phyloP scores from a whole-genome alignment of 2,797 vertebrate genomes.

The Urocyon cinereoargenteus region DNA sequence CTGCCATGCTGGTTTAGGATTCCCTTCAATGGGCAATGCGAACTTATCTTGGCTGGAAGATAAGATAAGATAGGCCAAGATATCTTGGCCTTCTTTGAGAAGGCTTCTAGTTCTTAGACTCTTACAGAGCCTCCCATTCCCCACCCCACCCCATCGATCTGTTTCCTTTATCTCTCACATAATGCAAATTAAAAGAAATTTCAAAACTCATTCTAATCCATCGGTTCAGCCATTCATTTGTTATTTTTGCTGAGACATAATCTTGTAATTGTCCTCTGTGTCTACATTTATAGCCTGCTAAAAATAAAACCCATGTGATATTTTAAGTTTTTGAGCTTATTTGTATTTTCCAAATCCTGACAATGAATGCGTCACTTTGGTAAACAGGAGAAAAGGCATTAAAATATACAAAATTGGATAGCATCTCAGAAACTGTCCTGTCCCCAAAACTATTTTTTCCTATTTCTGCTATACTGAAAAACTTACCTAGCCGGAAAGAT shows the following conservation, averaged over 20 bases:
- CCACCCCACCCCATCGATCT: neutral
- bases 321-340: neutral
- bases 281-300: neutral
- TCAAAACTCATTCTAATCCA: neutral
- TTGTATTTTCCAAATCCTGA: constrained; percentile 8
- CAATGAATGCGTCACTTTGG: neutral
- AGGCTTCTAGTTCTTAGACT: neutral
- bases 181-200: neutral
- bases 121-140: neutral
- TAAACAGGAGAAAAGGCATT: neutral
- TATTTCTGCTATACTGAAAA: constrained; percentile 48
- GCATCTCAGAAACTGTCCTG: neutral
- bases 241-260: neutral
- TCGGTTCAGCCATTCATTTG: neutral
- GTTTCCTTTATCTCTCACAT: neutral
- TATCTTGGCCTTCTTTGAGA: too few relatives aligned
- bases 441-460: neutral
- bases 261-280: neutral
- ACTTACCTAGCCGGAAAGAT: neutral
- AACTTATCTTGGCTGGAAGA: neutral
- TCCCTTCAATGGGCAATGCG: neutral
- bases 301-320: neutral
- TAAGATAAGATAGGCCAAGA: too few relatives aligned
- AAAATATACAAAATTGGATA: neutral
- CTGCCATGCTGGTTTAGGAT: neutral